Conservation (phyloP, 2,113 vertebrate genomes). For the Mobula birostris region DNA sequence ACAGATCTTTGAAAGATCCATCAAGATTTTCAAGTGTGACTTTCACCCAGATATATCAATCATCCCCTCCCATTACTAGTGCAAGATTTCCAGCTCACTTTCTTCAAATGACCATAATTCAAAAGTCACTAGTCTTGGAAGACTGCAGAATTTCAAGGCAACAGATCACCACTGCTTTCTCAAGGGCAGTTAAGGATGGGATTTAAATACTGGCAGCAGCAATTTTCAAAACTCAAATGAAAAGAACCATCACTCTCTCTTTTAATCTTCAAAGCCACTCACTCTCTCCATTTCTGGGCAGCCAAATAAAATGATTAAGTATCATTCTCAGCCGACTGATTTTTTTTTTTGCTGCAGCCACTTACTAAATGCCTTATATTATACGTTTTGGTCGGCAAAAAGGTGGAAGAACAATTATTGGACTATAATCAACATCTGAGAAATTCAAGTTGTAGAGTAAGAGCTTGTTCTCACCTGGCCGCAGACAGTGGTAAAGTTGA, state of each 20-base stretch:
- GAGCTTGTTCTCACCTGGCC: constrained; percentile 66
- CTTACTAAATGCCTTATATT: not conserved
- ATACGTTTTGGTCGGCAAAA: not conserved
- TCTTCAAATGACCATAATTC: not conserved
- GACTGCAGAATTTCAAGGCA: too few relatives aligned
- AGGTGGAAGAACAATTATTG: not conserved
- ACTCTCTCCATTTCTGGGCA: not conserved
- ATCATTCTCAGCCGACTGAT: not conserved
- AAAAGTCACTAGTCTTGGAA: not conserved
- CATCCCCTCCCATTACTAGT: too few relatives aligned
- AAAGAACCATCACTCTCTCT: too few relatives aligned
- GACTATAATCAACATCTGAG: not conserved
- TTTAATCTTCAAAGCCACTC: too few relatives aligned
- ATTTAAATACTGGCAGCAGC: too few relatives aligned
- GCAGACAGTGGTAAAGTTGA: constrained; percentile 79
- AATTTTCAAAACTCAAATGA: too few relatives aligned
- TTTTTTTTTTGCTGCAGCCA: not conserved
- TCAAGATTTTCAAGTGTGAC: too few relatives aligned
- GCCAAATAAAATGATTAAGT: not conserved
- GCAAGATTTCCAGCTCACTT: not conserved
- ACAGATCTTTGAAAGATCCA: too few relatives aligned
- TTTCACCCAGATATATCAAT: too few relatives aligned
- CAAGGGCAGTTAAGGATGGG: too few relatives aligned
- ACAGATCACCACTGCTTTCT: too few relatives aligned
- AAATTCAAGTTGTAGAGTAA: not conserved